phyloP scores from a whole-genome alignment of 2,888 invertebrate genomes.

The Hypena proboscidalis region DNA sequence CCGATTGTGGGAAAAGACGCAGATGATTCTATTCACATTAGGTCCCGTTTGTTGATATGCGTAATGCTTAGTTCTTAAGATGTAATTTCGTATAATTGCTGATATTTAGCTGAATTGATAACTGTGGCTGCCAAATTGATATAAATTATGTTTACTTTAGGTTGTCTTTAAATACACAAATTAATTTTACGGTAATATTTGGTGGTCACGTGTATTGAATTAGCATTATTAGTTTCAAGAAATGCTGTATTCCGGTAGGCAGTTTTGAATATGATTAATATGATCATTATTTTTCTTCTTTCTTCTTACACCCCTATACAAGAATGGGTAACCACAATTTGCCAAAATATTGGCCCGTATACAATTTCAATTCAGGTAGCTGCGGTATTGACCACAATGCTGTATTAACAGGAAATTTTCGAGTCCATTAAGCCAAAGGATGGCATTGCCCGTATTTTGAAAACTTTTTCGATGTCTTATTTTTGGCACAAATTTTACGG shows the following conservation, averaged over 20 bases:
- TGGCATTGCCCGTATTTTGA: slow-evolving; percentile 26
- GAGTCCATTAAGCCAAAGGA: slow-evolving; percentile 11
- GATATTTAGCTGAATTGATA: not conserved
- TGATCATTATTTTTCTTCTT: not conserved
- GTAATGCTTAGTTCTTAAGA: slow-evolving; percentile 1
- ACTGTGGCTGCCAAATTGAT: too few relatives aligned
- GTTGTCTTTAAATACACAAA: too few relatives aligned
- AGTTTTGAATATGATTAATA: too few relatives aligned
- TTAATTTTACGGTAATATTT: too few relatives aligned
- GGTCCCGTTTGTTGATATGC: not conserved
- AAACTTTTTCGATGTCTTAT: slow-evolving; percentile 9
- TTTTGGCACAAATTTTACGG: slow-evolving; percentile 8
- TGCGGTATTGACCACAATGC: slow-evolving; percentile 44
- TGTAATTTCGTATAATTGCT: not conserved
- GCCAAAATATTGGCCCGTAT: slow-evolving; percentile 65
- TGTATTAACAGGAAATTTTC: slow-evolving; percentile 21
- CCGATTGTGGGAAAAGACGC: slow-evolving; percentile 22
- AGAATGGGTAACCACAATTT: slow-evolving; percentile 17
- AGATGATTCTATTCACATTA: slow-evolving; percentile 4
- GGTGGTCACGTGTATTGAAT: too few relatives aligned
- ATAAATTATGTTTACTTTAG: too few relatives aligned
- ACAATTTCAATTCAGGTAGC: slow-evolving; percentile 65
- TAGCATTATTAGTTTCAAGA: too few relatives aligned
- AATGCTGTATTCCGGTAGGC: too few relatives aligned
- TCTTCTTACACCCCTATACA: slow-evolving; percentile 8